Base-by-base conservation (phyloP, 2,888 invertebrate genomes). In the Tupiocoris notatus region DNA sequence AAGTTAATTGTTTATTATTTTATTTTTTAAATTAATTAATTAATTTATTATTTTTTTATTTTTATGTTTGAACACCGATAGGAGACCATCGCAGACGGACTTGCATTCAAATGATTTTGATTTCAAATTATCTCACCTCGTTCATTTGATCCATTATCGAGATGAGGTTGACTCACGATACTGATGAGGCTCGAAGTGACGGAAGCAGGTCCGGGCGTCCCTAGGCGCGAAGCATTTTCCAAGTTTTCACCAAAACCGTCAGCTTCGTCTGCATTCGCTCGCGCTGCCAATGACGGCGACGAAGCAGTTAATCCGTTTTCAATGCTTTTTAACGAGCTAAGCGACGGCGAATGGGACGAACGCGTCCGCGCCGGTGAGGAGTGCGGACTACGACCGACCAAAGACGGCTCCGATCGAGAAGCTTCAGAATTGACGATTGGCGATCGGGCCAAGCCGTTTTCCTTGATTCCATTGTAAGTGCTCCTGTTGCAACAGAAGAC, bases 131-230 rank as follows among this genome's bases (percentile, higher is more conserved):
- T n/a, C 66, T 22, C 54, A 73, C 73, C 73, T 73, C 20, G 73
- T 16, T 73, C 73, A 6, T 12, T 62, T 7, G 54, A 73, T 62
- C 62, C 73, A 63, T 62, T 73, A 20, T 73, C 73, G 18, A 73
- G 56, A 21, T 73, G 73, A n/a, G 73, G 61, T 24, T 78, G 78
- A 65, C 78, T 77, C 63, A 63, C 39, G 56, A 78, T 57, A 25
- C 78, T 78, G 12, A 74, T 75, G 18, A 78, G 68, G 57, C 78
- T 78, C 7, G 78, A 77, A 24, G 73, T 66, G 16, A 68, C 75
- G 17, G 78, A 78, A 2, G 58, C 24, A 7, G 39, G 39, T 1
- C 61, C 59, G 12, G 76, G 76, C 16, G 73, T 73, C 0, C 73
- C 73, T 6, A 54, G 17, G 12, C 75, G 57, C 9, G 65, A 17